phyloP scores from a whole-genome alignment of 1,140 invertebrate genomes.

The Metopolophium dirhodum region DNA sequence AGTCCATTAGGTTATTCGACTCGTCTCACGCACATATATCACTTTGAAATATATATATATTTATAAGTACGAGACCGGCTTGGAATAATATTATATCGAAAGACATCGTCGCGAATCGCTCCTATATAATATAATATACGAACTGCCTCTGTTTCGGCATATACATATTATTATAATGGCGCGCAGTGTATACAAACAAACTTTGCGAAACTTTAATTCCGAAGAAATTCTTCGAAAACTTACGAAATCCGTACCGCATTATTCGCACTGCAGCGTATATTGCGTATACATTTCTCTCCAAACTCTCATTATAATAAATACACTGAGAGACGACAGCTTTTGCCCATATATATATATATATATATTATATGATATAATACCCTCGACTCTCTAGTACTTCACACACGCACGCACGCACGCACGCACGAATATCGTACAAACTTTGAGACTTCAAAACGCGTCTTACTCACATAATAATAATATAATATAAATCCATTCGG shows the following conservation, averaged over 20 bases:
- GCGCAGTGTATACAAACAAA: neutral
- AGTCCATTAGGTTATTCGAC: slow-evolving; percentile 22
- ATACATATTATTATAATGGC: neutral
- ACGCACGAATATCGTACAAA: neutral
- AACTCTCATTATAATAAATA: neutral
- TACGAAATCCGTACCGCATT: neutral
- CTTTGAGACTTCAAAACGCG: neutral
- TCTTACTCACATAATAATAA: neutral
- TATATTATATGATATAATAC: neutral
- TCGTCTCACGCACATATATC: neutral
- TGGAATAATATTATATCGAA: neutral
- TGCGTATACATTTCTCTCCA: neutral
- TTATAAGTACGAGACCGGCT: neutral
- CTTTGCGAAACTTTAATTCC: neutral
- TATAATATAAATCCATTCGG: neutral
- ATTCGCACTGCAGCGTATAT: neutral
- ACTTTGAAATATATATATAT: neutral
- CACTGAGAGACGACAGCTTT: neutral
- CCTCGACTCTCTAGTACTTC: neutral
- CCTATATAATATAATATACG: neutral
- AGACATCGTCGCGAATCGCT: neutral
- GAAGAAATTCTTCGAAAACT: neutral
- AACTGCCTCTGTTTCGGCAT: neutral
- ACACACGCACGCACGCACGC: neutral
- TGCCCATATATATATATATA: neutral